A percentile compares a stretch with the other conserved stretches of the same genome.
Conservation (phyloP, 1,140 invertebrate species). For the Tetramorium parvispinum region DNA sequence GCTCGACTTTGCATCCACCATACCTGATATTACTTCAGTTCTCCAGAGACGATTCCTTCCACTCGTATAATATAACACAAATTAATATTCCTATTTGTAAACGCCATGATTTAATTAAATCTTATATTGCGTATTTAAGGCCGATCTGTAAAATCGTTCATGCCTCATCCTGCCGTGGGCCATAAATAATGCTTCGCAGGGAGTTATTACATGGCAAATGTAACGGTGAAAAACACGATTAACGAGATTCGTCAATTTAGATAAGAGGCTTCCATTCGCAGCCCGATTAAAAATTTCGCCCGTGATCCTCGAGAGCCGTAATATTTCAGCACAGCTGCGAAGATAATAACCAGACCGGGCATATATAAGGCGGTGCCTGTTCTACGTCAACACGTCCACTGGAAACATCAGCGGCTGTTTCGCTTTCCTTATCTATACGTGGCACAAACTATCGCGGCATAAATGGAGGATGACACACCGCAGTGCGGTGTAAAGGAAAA, state of each 20-base stretch:
- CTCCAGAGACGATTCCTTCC: no score
- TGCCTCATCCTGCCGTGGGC: background rate
- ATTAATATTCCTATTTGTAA: conserved; percentile 17
- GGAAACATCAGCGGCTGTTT: conserved; percentile 55
- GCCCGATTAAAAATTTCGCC: conserved; percentile 50
- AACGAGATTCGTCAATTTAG: conserved; percentile 45
- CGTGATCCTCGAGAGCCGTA: conserved; percentile 40
- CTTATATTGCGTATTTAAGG: background rate
- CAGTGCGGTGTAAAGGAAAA: background rate
- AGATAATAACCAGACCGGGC: conserved; percentile 53
- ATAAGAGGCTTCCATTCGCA: conserved; percentile 35
- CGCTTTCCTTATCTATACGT: conserved; percentile 27
- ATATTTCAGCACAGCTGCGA: conserved; percentile 57
- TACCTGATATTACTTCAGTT: background rate
- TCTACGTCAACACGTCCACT: conserved; percentile 52
- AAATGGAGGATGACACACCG: conserved; percentile 56
- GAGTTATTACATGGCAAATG: background rate
- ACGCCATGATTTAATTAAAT: conserved; percentile 12
- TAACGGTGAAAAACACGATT: conserved; percentile 28
- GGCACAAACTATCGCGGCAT: background rate
- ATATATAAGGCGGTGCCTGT: conserved; percentile 47
- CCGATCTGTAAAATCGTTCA: background rate
- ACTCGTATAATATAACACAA: background rate
- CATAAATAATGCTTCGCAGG: background rate
- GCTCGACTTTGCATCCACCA: background rate